These are phyloP conservation scores for Drosophila punjabiensis DNA, from an alignment of 1,140 invertebrate genomes.

Conservation along the genomic window DNA sequence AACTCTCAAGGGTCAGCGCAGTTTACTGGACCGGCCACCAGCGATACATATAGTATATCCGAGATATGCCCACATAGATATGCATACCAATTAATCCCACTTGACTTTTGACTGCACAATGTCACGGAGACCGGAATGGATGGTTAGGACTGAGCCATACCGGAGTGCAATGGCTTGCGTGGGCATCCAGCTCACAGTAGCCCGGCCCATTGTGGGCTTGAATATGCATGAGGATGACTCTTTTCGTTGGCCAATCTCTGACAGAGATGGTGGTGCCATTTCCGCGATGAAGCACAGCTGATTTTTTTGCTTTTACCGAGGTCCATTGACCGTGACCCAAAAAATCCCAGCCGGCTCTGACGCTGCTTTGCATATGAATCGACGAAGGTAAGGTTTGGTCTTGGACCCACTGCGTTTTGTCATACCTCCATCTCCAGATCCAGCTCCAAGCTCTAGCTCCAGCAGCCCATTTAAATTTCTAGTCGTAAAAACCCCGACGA, in stretches of 20 bases:
- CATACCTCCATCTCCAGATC: conserved; percentile 15
- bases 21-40: conserved; percentile 50
- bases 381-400: conserved; percentile 8
- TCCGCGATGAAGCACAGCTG: conserved; percentile 43
- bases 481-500: conserved; percentile 57
- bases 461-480: conserved; percentile 65
- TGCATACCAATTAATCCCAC: conserved; percentile 58
- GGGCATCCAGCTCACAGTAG: conserved; percentile 17
- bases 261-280: conserved; percentile 53
- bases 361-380: conserved; percentile 70
- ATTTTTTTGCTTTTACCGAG: conserved; percentile 47
- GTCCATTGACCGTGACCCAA: conserved; percentile 82
- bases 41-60: conserved; percentile 7
- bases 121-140: conserved; percentile 27
- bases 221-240: conserved; percentile 34
- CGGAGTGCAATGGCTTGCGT: conserved; percentile 51
- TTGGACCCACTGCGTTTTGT: conserved; percentile 27
- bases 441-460: not conserved
- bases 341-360: conserved; percentile 45
- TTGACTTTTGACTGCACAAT: conserved; percentile 55
- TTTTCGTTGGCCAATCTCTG: conserved; percentile 38
- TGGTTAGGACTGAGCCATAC: conserved; percentile 9
- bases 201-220: conserved; percentile 20
- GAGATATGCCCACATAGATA: conserved; percentile 16
- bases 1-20: conserved; percentile 52